phyloP scores from a whole-genome alignment of 2,113 vertebrate species.

The Corapipo altera region DNA sequence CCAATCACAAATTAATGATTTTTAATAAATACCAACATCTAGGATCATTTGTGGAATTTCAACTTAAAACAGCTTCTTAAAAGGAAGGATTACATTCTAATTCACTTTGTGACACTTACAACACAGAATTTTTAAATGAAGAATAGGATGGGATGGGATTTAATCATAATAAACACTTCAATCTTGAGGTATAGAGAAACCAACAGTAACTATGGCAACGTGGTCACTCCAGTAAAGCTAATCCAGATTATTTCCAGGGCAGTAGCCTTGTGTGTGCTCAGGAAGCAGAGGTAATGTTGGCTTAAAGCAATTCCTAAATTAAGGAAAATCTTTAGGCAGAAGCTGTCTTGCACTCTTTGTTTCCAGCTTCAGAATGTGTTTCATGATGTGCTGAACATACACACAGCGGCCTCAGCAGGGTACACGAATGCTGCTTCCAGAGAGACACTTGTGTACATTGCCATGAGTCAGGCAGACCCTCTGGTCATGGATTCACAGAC shows the following conservation, averaged over 20 bases:
- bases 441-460: accelerated
- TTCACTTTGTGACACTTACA: neutral
- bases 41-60: neutral
- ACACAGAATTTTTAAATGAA: neutral
- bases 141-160: constrained; percentile 8
- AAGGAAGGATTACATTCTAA: neutral
- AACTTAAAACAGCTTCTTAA: neutral
- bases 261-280: constrained; percentile 73
- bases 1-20: neutral
- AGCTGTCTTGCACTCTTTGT: constrained; percentile 22
- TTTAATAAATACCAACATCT: neutral
- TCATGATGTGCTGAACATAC: neutral
- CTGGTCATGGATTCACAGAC: neutral
- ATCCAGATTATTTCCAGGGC: constrained; percentile 78
- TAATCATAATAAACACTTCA: constrained; percentile 67
- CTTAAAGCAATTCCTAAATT: constrained; percentile 70
- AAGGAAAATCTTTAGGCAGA: constrained; percentile 29
- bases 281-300: constrained; percentile 74
- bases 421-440: neutral
- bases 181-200: constrained; percentile 60
- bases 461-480: neutral
- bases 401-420: neutral
- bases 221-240: constrained; percentile 71
- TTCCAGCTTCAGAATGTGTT: constrained; percentile 26
- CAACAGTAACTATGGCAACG: constrained; percentile 80